phyloP scores from a whole-genome alignment of 2,113 vertebrate species.

The Pedetes capensis region DNA sequence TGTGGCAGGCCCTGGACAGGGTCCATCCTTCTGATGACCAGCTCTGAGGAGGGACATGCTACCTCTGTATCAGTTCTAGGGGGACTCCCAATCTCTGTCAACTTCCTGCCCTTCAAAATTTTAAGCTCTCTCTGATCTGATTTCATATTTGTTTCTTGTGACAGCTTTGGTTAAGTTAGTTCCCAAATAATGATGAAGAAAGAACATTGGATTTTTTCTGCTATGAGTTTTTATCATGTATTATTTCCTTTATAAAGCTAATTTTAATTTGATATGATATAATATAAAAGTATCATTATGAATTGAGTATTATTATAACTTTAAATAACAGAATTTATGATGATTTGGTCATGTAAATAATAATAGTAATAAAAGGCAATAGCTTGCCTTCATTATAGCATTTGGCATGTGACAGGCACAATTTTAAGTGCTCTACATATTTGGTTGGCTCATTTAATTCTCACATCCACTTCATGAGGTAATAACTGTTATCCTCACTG shows the following conservation, averaged over 20 bases:
- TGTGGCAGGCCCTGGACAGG: fast-evolving
- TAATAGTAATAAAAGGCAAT: background rate
- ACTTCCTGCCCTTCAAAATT: background rate
- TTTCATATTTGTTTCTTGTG: background rate
- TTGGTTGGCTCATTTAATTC: background rate
- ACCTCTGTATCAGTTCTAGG: fast-evolving
- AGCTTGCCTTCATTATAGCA: background rate
- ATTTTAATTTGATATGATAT: background rate
- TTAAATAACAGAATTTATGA: background rate
- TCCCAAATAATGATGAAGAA: background rate
- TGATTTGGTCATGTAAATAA: background rate
- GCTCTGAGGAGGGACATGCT: fast-evolving
- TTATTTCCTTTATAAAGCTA: background rate
- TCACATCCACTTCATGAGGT: background rate
- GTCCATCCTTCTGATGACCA: background rate
- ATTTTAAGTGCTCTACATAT: background rate
- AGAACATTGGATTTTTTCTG: background rate
- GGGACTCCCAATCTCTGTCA: background rate
- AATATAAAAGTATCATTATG: background rate
- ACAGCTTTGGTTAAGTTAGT: background rate
- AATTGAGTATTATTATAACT: background rate
- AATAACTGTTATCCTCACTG: background rate
- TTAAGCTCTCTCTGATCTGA: background rate
- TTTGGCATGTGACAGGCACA: background rate
- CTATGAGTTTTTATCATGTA: background rate